These are phyloP conservation scores for Procambarus clarkii DNA, from an alignment of 1,140 invertebrate species.

Conservation along the genomic window DNA sequence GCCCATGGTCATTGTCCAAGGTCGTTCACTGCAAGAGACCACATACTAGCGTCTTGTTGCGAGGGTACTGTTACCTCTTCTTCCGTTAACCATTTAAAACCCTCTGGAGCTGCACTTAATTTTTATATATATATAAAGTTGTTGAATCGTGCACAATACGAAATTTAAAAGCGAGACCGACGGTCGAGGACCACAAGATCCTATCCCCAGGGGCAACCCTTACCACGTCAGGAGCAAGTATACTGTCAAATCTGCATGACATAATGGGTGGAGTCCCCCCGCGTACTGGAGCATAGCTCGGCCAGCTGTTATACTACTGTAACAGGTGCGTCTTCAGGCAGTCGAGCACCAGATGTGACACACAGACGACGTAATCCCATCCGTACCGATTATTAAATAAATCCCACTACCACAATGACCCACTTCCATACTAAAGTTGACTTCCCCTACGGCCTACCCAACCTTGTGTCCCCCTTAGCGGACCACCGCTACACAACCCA, in stretches of 20 bases:
- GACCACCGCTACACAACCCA: neutral
- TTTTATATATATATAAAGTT: too few relatives aligned
- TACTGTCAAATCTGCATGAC: too few relatives aligned
- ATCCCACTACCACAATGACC: conserved; percentile 43
- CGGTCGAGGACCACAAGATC: neutral
- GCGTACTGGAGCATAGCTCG: too few relatives aligned
- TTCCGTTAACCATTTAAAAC: neutral
- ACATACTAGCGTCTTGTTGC: neutral
- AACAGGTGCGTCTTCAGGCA: too few relatives aligned
- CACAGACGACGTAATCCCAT: neutral
- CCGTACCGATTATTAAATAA: neutral
- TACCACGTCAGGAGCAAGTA: neutral
- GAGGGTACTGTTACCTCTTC: neutral
- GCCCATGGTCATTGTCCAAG: neutral
- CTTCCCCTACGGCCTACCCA: neutral
- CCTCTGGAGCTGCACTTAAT: too few relatives aligned
- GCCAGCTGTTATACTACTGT: too few relatives aligned
- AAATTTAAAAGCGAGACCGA: neutral
- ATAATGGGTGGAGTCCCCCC: too few relatives aligned
- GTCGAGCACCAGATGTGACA: too few relatives aligned
- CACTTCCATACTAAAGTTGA: conserved; percentile 2
- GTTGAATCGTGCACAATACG: too few relatives aligned
- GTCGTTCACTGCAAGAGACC: neutral
- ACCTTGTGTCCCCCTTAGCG: neutral
- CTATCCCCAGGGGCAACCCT: neutral